A percentile compares a stretch with the other conserved stretches of the same genome.
Evolutionary conservation across 2,797 vertebrate species (phyloP).

Genomic region (Propithecus perrieri): DNA sequence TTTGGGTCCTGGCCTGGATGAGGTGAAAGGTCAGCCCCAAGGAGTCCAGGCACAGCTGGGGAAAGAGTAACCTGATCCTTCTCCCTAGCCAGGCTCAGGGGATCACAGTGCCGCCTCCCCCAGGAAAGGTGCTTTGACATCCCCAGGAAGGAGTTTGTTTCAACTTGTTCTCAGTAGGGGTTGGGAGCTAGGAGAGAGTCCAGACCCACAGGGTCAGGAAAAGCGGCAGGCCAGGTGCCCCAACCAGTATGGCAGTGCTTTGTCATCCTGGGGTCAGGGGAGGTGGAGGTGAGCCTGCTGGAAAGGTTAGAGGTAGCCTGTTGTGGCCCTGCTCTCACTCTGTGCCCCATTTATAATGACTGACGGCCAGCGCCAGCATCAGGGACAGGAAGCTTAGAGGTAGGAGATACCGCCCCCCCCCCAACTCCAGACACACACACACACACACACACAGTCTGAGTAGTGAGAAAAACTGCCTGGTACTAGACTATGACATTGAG

Average conservation of each 20-base stretch:
- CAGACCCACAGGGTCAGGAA: constrained; percentile 46
- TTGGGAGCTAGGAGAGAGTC: constrained; percentile 7
- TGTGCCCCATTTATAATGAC: constrained; percentile 24
- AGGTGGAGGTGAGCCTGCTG: constrained; percentile 56
- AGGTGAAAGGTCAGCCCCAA: constrained; percentile 81
- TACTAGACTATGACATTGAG: constrained; percentile 9
- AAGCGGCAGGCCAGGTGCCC: constrained; percentile 17
- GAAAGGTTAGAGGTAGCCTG: constrained; percentile 39
- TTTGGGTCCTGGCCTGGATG: constrained; percentile 77
- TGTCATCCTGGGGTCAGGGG: constrained; percentile 57
- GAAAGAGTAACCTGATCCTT: constrained; percentile 75
- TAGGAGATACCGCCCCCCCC: not conserved
- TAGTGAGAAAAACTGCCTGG: constrained; percentile 1
- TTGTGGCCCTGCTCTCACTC: not conserved
- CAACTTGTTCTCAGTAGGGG: constrained; percentile 61
- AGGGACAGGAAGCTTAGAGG: not conserved
- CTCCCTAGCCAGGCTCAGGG: constrained; percentile 59
- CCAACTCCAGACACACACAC: no score
- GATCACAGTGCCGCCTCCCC: constrained; percentile 69
- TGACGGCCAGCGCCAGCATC: not conserved
- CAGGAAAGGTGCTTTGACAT: constrained; percentile 78
- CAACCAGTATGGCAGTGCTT: not conserved
- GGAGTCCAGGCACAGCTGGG: constrained; percentile 76
- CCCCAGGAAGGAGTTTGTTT: constrained; percentile 71
- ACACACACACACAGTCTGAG: not conserved